Evolutionary conservation across 2,797 vertebrate genomes (phyloP).

Genomic region (Xyrichtys novacula): DNA sequence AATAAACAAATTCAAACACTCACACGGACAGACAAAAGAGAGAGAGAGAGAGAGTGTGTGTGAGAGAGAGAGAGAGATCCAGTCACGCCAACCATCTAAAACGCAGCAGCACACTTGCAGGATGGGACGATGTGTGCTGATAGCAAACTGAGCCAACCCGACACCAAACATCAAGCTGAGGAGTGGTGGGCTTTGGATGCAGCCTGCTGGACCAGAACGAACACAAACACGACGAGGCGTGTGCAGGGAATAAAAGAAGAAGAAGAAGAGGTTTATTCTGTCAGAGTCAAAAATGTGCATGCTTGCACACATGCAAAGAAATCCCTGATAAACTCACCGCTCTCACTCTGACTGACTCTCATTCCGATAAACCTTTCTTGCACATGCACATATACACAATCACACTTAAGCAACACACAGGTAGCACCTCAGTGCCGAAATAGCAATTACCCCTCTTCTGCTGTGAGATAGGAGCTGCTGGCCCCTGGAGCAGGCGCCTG

Average conservation of each 20-base stretch:
- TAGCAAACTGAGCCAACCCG: slow-evolving; percentile 54
- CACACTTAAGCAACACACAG: no score
- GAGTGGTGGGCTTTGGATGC: slow-evolving; percentile 49
- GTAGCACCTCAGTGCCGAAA: slow-evolving; percentile 74
- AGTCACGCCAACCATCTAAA: slow-evolving; percentile 60
- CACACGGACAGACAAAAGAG: slow-evolving; percentile 24
- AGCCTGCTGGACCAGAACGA: slow-evolving; percentile 48
- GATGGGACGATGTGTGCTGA: slow-evolving; percentile 56
- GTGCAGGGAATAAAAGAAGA: slow-evolving; percentile 41
- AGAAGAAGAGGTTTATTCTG: slow-evolving; percentile 34
- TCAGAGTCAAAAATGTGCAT: slow-evolving; percentile 10
- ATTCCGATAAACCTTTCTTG: slow-evolving; percentile 39
- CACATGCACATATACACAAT: no score
- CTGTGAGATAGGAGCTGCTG: slow-evolving; percentile 68
- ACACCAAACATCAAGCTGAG: slow-evolving; percentile 61
- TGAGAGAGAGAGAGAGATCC: slow-evolving; percentile 11
- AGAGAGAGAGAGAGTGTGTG: not conserved
- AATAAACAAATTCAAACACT: slow-evolving; percentile 64
- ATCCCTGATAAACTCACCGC: slow-evolving; percentile 34
- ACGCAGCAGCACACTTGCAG: slow-evolving; percentile 64
- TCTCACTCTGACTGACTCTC: slow-evolving; percentile 43
- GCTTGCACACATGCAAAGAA: slow-evolving; percentile 22
- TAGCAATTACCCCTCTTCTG: slow-evolving; percentile 73
- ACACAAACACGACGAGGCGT: slow-evolving; percentile 47
- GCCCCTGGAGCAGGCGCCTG: slow-evolving; percentile 66